Evolutionary conservation across 2,113 vertebrate species (phyloP).

Genomic region (Cettia cetti): DNA sequence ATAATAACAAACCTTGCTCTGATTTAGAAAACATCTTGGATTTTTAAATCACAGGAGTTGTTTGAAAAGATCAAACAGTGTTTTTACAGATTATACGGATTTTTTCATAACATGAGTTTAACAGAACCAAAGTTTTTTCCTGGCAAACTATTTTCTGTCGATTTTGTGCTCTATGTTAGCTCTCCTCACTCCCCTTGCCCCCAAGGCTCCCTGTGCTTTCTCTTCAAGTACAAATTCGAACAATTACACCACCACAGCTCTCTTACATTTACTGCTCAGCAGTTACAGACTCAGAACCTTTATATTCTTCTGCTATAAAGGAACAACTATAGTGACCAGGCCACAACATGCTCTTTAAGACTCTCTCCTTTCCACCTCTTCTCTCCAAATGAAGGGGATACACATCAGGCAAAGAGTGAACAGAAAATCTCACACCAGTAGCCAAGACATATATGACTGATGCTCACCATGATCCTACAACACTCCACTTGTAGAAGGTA

Average conservation of each 20-base stretch:
- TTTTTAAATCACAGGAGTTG: background rate
- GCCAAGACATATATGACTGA: background rate
- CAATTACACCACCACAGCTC: background rate
- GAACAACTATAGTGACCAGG: background rate
- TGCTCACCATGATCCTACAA: background rate
- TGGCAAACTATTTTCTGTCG: background rate
- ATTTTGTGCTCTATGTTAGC: background rate
- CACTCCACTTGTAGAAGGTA: background rate
- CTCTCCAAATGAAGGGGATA: background rate
- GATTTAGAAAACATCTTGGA: background rate
- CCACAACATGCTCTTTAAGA: background rate
- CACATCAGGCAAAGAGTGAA: background rate
- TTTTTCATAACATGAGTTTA: background rate
- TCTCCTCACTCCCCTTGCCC: background rate
- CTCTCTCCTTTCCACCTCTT: background rate
- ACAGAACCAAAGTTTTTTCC: background rate
- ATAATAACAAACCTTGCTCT: background rate
- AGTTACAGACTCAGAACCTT: background rate
- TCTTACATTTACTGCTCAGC: constrained; percentile 1
- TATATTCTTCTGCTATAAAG: background rate
- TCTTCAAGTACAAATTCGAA: background rate
- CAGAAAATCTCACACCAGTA: background rate
- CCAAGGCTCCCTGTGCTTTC: background rate
- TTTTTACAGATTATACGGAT: background rate
- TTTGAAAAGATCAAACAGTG: background rate